A percentile compares a stretch with the other conserved stretches of the same genome.
Conservation (phyloP, 2,113 vertebrate species). For the Laticauda colubrina region DNA sequence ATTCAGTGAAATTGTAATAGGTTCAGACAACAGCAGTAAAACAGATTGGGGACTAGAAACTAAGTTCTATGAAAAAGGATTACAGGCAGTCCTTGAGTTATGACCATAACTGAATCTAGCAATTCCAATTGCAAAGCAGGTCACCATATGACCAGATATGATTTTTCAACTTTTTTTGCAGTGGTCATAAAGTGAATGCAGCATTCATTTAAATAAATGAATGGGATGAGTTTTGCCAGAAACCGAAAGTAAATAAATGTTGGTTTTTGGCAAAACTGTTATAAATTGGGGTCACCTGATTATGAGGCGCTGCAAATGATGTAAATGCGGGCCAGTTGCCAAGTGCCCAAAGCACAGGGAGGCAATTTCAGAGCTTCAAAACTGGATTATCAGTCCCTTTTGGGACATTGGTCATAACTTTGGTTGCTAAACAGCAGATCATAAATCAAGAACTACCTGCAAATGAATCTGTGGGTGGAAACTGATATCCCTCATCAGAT, state of each 20-base stretch:
- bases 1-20: background rate
- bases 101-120: background rate
- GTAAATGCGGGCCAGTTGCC: background rate
- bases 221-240: background rate
- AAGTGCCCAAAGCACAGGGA: background rate
- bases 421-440: background rate
- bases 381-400: background rate
- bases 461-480: background rate
- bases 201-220: background rate
- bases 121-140: background rate
- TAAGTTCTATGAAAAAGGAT: background rate
- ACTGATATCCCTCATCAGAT: background rate
- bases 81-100: background rate
- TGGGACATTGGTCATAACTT: background rate
- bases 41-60: background rate
- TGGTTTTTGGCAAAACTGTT: background rate
- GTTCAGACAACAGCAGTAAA: background rate
- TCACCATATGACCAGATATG: background rate
- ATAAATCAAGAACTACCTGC: background rate
- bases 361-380: background rate
- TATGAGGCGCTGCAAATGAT: background rate
- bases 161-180: background rate
- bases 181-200: background rate
- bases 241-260: background rate
- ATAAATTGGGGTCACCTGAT: background rate